A percentile compares a stretch with the other conserved stretches of the same genome.
Evolutionary conservation across 2,113 vertebrate species (phyloP).

Genomic region (Takifugu bimaculatus): DNA sequence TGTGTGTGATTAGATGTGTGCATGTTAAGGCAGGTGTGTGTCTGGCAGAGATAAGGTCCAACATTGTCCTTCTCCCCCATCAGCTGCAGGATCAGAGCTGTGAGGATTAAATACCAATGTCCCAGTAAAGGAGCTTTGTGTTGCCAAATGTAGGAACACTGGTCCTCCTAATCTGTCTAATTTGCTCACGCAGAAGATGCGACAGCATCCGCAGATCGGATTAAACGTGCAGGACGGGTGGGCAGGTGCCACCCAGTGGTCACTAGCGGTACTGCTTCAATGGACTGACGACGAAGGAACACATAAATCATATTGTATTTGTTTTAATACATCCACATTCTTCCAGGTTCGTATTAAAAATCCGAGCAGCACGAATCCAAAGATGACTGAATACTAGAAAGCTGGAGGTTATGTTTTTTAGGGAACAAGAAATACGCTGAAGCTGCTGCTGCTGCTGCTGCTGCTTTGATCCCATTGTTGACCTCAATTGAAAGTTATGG

Average conservation of each 20-base stretch:
- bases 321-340: no score
- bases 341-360: no score
- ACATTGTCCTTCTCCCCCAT: constrained; percentile 38
- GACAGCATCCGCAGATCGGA: constrained; percentile 27
- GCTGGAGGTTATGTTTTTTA: no score
- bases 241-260: constrained; percentile 59
- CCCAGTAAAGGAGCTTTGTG: constrained; percentile 68
- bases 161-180: constrained; percentile 66
- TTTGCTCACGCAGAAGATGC: constrained; percentile 56
- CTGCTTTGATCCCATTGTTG: no score
- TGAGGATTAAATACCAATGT: constrained; percentile 64
- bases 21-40: constrained; percentile 10
- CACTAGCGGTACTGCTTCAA: constrained; percentile 31
- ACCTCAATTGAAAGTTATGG: no score
- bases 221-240: constrained; percentile 32
- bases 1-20: constrained; percentile 14
- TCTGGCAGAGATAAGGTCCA: constrained; percentile 9
- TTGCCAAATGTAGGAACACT: constrained; percentile 59
- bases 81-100: constrained; percentile 54
- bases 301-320: no score
- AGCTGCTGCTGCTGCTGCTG: no score
- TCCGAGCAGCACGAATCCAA: no score
- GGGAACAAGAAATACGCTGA: no score
- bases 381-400: no score
- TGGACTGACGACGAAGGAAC: no score